phyloP scores from a whole-genome alignment of 2,888 invertebrate species.

The Microctonus aethiopoides region DNA sequence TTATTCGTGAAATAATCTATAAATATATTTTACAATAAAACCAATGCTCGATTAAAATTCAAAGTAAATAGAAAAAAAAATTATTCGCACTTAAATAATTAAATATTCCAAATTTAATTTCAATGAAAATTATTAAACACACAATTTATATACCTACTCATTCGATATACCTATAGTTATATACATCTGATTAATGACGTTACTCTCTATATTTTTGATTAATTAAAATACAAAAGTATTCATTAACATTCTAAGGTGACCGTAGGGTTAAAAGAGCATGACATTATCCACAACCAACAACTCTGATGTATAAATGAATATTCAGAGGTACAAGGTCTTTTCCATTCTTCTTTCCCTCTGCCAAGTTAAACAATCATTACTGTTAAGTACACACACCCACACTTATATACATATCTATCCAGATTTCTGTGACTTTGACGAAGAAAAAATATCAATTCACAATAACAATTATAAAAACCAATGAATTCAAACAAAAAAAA shows the following conservation, averaged over 20 bases:
- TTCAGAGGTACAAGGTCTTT: slow-evolving; percentile 58
- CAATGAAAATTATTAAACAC: not conserved
- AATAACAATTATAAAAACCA: too few relatives aligned
- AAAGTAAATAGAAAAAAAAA: not conserved
- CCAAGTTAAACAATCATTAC: not conserved
- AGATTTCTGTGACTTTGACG: too few relatives aligned
- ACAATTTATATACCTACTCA: not conserved
- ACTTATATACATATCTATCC: not conserved
- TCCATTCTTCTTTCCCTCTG: not conserved
- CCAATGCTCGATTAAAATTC: not conserved
- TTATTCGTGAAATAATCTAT: too few relatives aligned
- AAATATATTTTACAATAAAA: too few relatives aligned
- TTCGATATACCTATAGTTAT: not conserved
- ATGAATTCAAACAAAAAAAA: too few relatives aligned
- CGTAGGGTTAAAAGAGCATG: slow-evolving; percentile 60
- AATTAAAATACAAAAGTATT: slow-evolving; percentile 63
- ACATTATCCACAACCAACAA: slow-evolving; percentile 56
- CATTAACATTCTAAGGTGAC: slow-evolving; percentile 61
- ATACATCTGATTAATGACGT: slow-evolving; percentile 18
- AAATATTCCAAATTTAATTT: not conserved
- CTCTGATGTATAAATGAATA: slow-evolving; percentile 57
- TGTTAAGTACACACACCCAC: not conserved
- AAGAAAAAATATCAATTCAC: too few relatives aligned
- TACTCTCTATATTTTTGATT: slow-evolving; percentile 20
- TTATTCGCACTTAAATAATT: not conserved